These are phyloP conservation scores for Rhabdophis nuchalis DNA, from an alignment of 2,797 vertebrate genomes.

Conservation along the genomic window DNA sequence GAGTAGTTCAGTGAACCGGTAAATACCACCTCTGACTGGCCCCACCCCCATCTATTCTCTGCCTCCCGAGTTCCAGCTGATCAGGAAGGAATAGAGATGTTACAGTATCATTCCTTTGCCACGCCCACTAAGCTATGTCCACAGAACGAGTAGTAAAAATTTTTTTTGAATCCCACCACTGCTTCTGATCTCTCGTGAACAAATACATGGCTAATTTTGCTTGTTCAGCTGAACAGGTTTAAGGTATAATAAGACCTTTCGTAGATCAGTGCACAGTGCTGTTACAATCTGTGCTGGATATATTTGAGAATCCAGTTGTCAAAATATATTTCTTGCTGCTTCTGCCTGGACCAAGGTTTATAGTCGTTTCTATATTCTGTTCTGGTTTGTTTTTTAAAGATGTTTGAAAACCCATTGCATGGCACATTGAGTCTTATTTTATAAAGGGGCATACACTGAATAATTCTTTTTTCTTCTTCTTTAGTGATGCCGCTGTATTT, in stretches of 20 bases:
- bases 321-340: background rate
- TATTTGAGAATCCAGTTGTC: background rate
- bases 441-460: background rate
- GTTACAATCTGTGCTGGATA: background rate
- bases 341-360: background rate
- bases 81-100: too few species aligned
- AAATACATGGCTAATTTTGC: background rate
- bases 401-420: background rate
- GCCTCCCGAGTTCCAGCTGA: too few species aligned
- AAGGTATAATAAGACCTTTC: background rate
- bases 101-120: too few species aligned
- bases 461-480: constrained; percentile 15
- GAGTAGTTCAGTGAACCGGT: too few species aligned
- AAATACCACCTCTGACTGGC: too few species aligned
- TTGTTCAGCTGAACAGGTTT: background rate
- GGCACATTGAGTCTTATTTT: background rate
- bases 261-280: background rate
- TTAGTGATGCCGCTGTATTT: constrained; percentile 66
- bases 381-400: background rate
- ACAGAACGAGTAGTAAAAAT: too few species aligned
- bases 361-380: background rate
- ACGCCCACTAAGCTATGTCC: too few species aligned
- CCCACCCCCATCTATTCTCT: too few species aligned
- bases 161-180: too few species aligned
- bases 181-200: background rate